Conservation (phyloP, 2,888 invertebrate genomes). For the Aporophyla nigra region DNA sequence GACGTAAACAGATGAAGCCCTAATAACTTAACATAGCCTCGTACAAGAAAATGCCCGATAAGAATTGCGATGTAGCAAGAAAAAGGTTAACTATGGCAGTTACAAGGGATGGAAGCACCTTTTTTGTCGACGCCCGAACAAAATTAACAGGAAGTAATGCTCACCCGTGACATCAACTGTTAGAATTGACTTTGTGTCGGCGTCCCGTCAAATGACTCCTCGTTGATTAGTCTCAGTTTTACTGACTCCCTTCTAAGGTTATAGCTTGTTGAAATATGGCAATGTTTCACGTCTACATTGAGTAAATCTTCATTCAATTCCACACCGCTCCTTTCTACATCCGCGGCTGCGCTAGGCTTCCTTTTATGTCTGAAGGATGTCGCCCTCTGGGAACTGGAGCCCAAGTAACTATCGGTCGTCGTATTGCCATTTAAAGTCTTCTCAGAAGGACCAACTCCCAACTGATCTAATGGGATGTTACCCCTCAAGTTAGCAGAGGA, state of each 20-base stretch:
- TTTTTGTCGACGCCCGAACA: constrained; percentile 27
- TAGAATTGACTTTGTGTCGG: constrained; percentile 89
- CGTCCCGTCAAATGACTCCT: constrained; percentile 87
- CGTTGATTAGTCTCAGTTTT: constrained; percentile 86
- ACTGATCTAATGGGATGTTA: constrained; percentile 88
- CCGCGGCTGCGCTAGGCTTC: constrained; percentile 92
- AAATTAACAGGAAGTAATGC: constrained; percentile 54
- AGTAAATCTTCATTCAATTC: constrained; percentile 86
- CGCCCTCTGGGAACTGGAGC: constrained; percentile 89
- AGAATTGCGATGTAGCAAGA: constrained; percentile 17
- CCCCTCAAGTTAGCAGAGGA: constrained; percentile 84
- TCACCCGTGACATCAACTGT: constrained; percentile 86
- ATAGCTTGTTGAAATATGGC: constrained; percentile 89
- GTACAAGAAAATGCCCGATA: constrained; percentile 23
- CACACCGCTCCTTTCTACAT: constrained; percentile 91
- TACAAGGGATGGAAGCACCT: constrained; percentile 15
- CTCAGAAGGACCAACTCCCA: constrained; percentile 91
- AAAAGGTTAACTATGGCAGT: constrained; percentile 34
- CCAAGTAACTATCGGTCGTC: constrained; percentile 93
- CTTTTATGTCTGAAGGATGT: constrained; percentile 89
- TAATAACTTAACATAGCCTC: constrained; percentile 10
- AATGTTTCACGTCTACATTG: constrained; percentile 87
- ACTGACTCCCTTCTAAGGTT: constrained; percentile 87
- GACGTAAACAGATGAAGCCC: constrained; percentile 29
- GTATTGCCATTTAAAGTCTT: constrained; percentile 94